These are phyloP conservation scores for Antheraea pernyi DNA, from an alignment of 1,140 invertebrate species.

Conservation along the genomic window DNA sequence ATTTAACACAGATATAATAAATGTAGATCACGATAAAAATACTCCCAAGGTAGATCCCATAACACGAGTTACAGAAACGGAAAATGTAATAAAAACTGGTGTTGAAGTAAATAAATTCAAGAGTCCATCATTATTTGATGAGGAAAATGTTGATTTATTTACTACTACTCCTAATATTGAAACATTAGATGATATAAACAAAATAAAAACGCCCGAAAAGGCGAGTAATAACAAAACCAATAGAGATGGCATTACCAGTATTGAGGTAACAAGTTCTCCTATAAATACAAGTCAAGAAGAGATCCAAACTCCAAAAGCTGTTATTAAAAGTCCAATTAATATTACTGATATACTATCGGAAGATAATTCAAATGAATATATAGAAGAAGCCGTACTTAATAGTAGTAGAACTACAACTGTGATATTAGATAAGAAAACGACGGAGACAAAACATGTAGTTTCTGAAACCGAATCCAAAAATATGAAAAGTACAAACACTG, in stretches of 20 bases:
- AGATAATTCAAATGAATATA: neutral
- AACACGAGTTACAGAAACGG: neutral
- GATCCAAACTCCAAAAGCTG: neutral
- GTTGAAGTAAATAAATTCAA: conserved; percentile 23
- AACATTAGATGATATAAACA: conserved; percentile 1
- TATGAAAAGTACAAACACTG: neutral
- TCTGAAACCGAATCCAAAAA: neutral
- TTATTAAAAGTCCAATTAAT: no score
- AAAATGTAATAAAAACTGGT: neutral
- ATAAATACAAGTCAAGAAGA: neutral
- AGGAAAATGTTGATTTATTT: conserved; percentile 27
- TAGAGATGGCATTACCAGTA: neutral
- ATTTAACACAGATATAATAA: neutral
- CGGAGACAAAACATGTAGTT: neutral
- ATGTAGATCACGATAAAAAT: neutral
- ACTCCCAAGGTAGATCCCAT: neutral
- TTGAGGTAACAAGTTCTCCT: neutral
- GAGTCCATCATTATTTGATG: conserved; percentile 49
- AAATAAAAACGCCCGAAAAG: neutral
- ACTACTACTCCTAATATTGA: neutral
- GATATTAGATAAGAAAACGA: neutral
- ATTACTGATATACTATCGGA: neutral
- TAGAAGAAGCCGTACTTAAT: conserved; percentile 4
- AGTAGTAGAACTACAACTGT: neutral
- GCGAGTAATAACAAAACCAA: neutral